Conservation (phyloP, 2,888 invertebrate species). For the Ditula angustiorana region DNA sequence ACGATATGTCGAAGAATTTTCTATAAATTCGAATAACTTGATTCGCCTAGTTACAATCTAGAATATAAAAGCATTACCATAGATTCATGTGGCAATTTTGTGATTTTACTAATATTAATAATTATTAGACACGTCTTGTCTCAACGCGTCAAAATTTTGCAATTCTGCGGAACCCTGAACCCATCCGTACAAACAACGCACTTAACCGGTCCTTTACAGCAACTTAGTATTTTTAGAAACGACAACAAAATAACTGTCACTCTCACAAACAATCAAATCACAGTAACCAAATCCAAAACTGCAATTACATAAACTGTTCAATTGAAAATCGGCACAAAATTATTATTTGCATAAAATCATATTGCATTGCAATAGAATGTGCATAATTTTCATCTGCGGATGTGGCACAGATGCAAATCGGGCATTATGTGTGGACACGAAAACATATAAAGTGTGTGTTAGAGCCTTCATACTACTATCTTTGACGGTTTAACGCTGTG, state of each 20-base stretch:
- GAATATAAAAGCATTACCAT: too few relatives aligned
- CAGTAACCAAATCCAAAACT: neutral
- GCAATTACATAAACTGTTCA: too few relatives aligned
- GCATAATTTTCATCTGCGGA: constrained; percentile 1
- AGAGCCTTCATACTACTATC: neutral
- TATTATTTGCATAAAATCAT: neutral
- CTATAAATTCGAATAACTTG: neutral
- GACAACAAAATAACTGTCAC: too few relatives aligned
- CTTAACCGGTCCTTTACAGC: too few relatives aligned
- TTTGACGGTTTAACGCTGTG: neutral
- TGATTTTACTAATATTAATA: too few relatives aligned
- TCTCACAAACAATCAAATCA: neutral
- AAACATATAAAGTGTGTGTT: constrained; percentile 7
- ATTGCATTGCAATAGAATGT: neutral
- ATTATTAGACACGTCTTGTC: too few relatives aligned
- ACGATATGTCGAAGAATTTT: neutral
- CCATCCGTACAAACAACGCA: too few relatives aligned
- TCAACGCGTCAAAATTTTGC: too few relatives aligned
- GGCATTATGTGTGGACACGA: neutral
- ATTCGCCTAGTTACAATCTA: neutral
- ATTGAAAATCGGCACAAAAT: neutral
- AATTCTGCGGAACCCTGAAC: too few relatives aligned
- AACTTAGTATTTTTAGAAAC: too few relatives aligned
- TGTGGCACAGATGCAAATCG: neutral
- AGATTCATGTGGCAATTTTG: too few relatives aligned